Conservation (phyloP, 23 tunicate genomes). For the Diplosoma virens region DNA sequence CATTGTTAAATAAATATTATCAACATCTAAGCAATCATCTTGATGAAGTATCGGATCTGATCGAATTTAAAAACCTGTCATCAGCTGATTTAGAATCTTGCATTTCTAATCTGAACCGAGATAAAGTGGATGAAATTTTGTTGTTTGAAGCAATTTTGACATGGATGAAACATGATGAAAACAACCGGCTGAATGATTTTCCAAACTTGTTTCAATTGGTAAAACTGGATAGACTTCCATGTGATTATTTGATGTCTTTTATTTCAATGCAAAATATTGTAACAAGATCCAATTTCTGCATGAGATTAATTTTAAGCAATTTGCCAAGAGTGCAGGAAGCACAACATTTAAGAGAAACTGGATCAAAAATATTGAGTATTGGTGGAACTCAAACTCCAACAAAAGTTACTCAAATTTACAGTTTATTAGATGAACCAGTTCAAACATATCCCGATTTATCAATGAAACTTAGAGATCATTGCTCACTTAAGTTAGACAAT, state of each 20-base stretch:
- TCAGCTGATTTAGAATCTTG: background rate
- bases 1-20: background rate
- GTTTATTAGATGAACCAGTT: background rate
- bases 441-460: background rate
- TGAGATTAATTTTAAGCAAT: background rate
- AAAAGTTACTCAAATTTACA: background rate
- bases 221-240: background rate
- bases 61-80: background rate
- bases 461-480: background rate
- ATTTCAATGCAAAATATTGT: background rate
- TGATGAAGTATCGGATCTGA: background rate
- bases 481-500: background rate
- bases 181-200: background rate
- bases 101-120: background rate
- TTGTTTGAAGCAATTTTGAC: constrained; percentile 5
- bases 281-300: background rate
- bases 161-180: constrained; percentile 6
- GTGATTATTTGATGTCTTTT: background rate
- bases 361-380: background rate
- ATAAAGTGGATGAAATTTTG: background rate
- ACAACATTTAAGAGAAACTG: background rate
- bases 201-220: background rate
- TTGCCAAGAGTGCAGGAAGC: background rate
- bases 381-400: background rate
- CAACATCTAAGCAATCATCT: background rate